Evolutionary conservation across 2,888 invertebrate genomes (phyloP), one percentile per base, ranked within the genome.

Genomic region (Nemotelus nigrinus): DNA sequence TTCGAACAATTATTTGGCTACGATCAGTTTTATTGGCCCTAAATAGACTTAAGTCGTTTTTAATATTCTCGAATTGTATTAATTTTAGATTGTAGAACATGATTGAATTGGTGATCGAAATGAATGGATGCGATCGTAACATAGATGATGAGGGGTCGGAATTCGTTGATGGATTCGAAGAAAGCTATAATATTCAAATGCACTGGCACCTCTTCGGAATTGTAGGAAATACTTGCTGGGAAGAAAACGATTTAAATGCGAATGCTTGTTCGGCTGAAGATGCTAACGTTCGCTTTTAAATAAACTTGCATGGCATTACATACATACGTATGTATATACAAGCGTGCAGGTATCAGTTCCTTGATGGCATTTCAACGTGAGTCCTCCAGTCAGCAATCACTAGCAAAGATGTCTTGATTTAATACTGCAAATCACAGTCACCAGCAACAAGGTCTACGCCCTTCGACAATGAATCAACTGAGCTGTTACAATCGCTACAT

Each of bases 381-480:
- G 25, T 25, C 25, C 1, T 25, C 25, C 25, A 25, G 25, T 25
- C 25, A 25, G 25, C 25, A 25, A 25, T 25, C 25, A 25, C 25
- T 25, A 25, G 25, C 25, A 25, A 25, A 25, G 25, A 25, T 43
- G 63, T 3, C 6, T 63, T 63, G 39, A 63, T 63, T 63, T 63
- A 71, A n/a, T 72, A 47, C 45, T n/a, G 47, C 58, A 60, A 47
- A 72, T 60, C 72, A 72, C 47, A 48, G 45, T n/a, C n/a, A 47
- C 44, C 53, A 53, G 53, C 68, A 47, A 60, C 72, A 72, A 47
- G 58, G 72, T 72, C n/a, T 72, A 72, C 74, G 74, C 74, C 74
- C 74, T 74, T 60, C 48, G 63, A 48, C 60, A 48, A 10, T 3
- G 47, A 43, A 63, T 60, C 63, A 48, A 74, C 63, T 60, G 48